Evolutionary conservation across 2,888 invertebrate species (phyloP), one percentile per base, ranked within the genome.

Genomic region (Mesopsocus fuscifrons): DNA sequence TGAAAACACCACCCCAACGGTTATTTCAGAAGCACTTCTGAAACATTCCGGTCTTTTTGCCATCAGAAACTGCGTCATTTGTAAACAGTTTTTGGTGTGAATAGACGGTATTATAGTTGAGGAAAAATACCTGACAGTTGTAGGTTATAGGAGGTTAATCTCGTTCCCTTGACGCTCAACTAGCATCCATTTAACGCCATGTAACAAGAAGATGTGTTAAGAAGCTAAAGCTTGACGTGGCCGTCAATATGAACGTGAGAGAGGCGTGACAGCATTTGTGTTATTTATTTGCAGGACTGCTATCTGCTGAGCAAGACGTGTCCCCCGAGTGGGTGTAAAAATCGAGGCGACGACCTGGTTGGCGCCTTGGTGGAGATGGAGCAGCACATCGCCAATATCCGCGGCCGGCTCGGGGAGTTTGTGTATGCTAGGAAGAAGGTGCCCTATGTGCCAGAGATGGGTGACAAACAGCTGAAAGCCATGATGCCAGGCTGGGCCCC

Each of bases 321-420:
- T 21, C 38, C 38, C 4, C 17, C 17, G 5, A 9, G 2, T 3
- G 31, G 41, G 35, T 26, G 41, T 42, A 17, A 22, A 23, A 20
- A 26, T 30, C 9, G 35, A 30, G 31, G 11, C 23, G 35, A 15
- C 13, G 35, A 17, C n/a, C 32, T 31, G 21, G n/a, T 41, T n/a
- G 20, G 23, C 30, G 22, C 20, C 18, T 3, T 11, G 45, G 30
- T 35, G 72, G 82, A 89, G 65, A 71, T 87, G 0, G 72, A 80
- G 48, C 60, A 74, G 15, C 82, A 89, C 53, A 77, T 85, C 32
- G 64, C 74, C 18, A 77, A 78, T 52, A 69, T 88, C 48, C 72
- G 69, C 46, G 65, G 69, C 32, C 74, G 74, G 53, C 80, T 77
- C 58, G 81, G 80, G 1, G 64, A 64, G 48, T 87, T 85, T 55